Base-by-base conservation (phyloP, 2,888 invertebrate species). In the Osmoderma eremita region DNA sequence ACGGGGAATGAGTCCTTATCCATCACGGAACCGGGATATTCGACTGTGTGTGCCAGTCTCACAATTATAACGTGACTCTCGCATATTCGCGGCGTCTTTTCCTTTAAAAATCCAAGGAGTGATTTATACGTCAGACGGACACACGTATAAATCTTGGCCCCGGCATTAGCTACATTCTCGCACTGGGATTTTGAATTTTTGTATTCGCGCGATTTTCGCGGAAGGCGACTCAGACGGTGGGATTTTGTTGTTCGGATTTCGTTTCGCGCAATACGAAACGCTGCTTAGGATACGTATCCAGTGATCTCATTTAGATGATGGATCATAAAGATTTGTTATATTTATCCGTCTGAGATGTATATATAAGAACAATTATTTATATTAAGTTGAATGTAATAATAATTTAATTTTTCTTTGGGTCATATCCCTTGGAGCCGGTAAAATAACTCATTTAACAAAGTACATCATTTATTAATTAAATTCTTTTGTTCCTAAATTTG, bases 61-160 rank as follows among this genome's bases (percentile, higher is more conserved):
- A 72, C 72, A 72, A 73, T 73, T 73, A 73, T 70, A 72, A 70
- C 70, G 65, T 51, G 67, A 65, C 62, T 63, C 65, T 63, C 54
- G 66, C 68, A 66, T 68, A 69, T 71, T 68, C 67, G 67, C 69
- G 62, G 64, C 66, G 68, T 65, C 68, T 68, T 64, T 70, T 63
- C 51, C 42, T 38, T 50, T 58, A 58, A 64, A 65, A 39, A 48
- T 68, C 64, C 61, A 50, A 51, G n/a, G 62, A 67, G 54, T 67
- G 67, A 67, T 67, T 62, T 67, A 67, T 67, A 63, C 63, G 54
- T 30, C 18, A 53, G 49, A 67, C 48, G 54, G 41, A 50, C 10
- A 30, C 30, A 6, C 39, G 18, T 62, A 67, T 67, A 67, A 67
- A 68, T 68, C 67, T 63, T 54, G 38, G 42, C 8, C 30, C n/a